Conservation (phyloP, 1,140 invertebrate species). For the Meloidogyne exigua region DNA sequence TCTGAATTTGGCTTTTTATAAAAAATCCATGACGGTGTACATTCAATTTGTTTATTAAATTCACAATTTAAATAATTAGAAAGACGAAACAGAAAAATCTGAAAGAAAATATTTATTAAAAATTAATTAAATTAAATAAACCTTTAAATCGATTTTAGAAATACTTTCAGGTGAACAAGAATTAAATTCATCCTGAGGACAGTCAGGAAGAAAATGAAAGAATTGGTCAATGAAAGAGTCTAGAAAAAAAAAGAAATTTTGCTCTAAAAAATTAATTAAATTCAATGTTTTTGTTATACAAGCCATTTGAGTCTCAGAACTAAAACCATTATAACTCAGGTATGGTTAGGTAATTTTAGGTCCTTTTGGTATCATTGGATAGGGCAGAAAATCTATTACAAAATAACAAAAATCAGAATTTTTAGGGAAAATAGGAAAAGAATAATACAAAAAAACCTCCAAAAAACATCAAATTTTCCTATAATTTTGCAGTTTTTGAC, state of each 20-base stretch:
- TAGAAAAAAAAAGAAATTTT: not conserved
- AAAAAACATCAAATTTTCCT: no score
- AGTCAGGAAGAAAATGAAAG: not conserved
- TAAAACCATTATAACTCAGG: no score
- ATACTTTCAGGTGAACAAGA: not conserved
- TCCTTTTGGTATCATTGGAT: no score
- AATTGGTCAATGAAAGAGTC: not conserved
- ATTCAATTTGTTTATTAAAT: not conserved
- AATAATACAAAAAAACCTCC: no score
- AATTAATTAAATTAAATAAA: not conserved
- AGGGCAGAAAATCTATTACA: no score
- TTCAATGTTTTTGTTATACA: no score
- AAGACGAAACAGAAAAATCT: constrained; percentile 1
- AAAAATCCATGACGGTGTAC: not conserved
- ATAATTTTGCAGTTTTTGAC: no score
- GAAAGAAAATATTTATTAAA: not conserved
- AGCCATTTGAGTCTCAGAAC: no score
- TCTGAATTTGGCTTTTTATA: not conserved
- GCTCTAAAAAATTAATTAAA: no score
- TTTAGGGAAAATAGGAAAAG: no score
- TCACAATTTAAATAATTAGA: not conserved
- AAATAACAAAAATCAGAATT: no score
- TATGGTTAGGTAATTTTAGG: no score
- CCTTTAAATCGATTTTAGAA: not conserved
- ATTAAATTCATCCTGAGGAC: not conserved